Percentiles rank a stretch among this genome's conserved stretches.
Evolutionary conservation across 2,888 invertebrate species (phyloP).

Genomic region (Drosophila ochracea): DNA sequence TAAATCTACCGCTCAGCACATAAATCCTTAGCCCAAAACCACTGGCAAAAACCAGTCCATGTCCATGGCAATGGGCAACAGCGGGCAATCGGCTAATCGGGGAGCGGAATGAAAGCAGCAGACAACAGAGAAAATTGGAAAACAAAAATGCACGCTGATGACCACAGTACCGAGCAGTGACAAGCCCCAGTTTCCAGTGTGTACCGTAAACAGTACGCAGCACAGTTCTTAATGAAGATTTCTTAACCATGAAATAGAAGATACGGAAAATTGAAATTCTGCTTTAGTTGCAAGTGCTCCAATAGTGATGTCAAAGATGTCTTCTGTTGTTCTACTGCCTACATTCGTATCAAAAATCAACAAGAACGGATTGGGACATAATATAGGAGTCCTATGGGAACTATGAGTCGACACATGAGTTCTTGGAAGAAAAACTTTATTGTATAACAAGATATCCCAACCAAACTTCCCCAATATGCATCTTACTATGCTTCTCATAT

Average conservation of each 20-base stretch:
- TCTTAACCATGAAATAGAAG: background rate
- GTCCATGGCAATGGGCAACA: slow-evolving; percentile 20
- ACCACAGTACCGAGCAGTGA: slow-evolving; percentile 15
- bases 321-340: no score
- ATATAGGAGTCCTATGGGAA: background rate
- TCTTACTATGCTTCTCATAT: no score
- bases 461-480: background rate
- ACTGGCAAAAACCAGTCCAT: slow-evolving; percentile 16
- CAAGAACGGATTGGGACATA: background rate
- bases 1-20: slow-evolving; percentile 51
- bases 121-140: slow-evolving; percentile 26
- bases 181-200: slow-evolving; percentile 12
- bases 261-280: background rate
- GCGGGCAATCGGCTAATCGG: background rate
- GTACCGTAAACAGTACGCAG: background rate
- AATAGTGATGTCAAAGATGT: no score
- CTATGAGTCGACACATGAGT: background rate
- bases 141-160: slow-evolving; percentile 29
- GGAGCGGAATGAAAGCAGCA: background rate
- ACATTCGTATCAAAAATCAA: background rate
- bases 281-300: background rate
- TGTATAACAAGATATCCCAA: background rate
- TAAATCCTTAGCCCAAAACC: slow-evolving; percentile 50
- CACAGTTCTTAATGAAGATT: background rate
- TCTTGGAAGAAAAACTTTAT: no score